A percentile compares a stretch with the other conserved stretches of the same genome.
phyloP scores from a whole-genome alignment of 2,113 vertebrate species.

The Rafetus swinhoei region DNA sequence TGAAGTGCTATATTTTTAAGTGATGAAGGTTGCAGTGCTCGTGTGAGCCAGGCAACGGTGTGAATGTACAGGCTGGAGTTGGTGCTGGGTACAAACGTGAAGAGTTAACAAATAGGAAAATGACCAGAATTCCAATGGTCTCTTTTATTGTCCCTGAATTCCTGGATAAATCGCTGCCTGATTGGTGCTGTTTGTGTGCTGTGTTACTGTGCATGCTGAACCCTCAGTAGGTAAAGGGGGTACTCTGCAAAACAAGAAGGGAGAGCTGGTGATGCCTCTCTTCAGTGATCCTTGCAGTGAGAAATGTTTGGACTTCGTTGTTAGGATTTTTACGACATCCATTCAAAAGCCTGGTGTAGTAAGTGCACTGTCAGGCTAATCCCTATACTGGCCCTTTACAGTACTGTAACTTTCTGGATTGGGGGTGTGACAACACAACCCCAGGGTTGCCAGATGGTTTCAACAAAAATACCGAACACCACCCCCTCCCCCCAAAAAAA shows the following conservation, averaged over 20 bases:
- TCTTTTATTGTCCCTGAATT: neutral
- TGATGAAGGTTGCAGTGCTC: neutral
- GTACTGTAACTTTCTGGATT: too few species aligned
- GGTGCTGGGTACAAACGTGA: neutral
- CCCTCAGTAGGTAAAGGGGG: neutral
- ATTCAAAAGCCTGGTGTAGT: fast-evolving
- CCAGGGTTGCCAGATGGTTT: too few species aligned
- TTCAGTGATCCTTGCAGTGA: neutral
- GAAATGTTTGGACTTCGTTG: neutral
- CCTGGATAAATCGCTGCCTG: neutral
- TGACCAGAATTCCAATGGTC: neutral
- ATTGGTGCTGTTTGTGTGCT: neutral
- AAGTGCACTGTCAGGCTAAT: neutral
- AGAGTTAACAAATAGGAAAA: neutral
- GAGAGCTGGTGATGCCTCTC: neutral
- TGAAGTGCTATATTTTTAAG: neutral
- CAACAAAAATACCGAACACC: too few species aligned
- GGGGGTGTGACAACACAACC: too few species aligned
- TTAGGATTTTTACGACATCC: neutral
- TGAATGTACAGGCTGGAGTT: fast-evolving
- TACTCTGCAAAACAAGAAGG: neutral
- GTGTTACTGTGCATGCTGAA: neutral
- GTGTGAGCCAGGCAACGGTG: neutral
- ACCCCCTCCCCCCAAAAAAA: too few species aligned
- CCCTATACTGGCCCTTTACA: too few species aligned